A percentile compares a stretch with the other conserved stretches of the same genome.
Conservation (phyloP, 2,797 vertebrate genomes). For the Chloroceryle inda region DNA sequence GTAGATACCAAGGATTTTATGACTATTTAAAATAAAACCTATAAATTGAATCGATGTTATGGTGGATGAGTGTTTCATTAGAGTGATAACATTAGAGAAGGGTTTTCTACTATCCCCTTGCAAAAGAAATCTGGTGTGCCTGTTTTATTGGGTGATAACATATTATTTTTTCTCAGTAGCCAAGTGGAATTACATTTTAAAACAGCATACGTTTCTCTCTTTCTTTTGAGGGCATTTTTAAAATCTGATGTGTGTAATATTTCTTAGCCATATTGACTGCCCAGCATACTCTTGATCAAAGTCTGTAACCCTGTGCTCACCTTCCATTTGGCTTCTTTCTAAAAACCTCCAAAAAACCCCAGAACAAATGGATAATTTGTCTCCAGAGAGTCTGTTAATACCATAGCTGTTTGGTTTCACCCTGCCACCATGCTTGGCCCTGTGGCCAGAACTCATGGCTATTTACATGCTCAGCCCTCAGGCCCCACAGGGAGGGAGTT, state of each 20-base stretch:
- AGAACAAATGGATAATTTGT: not conserved
- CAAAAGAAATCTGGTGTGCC: not conserved
- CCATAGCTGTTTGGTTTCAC: not conserved
- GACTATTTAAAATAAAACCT: not conserved
- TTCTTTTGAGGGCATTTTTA: not conserved
- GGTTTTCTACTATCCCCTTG: not conserved
- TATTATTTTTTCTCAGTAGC: not conserved
- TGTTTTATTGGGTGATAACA: not conserved
- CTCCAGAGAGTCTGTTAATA: not conserved
- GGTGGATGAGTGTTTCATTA: not conserved
- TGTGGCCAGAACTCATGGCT: not conserved
- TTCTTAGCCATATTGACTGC: not conserved
- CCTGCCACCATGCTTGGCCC: not conserved
- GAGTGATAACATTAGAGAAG: not conserved
- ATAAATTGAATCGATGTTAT: not conserved
- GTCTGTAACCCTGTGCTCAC: not conserved
- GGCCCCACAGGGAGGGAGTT: accelerated
- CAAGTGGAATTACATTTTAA: not conserved
- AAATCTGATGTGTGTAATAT: not conserved
- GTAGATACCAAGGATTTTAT: not conserved
- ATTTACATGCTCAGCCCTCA: not conserved
- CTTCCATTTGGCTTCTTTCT: not conserved
- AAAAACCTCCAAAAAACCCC: not conserved
- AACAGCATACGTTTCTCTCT: accelerated
- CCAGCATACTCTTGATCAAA: not conserved